Evolutionary conservation across 2,113 vertebrate genomes (phyloP), one percentile per base, ranked within the genome.

Genomic region (Chlamydotis undulata): DNA sequence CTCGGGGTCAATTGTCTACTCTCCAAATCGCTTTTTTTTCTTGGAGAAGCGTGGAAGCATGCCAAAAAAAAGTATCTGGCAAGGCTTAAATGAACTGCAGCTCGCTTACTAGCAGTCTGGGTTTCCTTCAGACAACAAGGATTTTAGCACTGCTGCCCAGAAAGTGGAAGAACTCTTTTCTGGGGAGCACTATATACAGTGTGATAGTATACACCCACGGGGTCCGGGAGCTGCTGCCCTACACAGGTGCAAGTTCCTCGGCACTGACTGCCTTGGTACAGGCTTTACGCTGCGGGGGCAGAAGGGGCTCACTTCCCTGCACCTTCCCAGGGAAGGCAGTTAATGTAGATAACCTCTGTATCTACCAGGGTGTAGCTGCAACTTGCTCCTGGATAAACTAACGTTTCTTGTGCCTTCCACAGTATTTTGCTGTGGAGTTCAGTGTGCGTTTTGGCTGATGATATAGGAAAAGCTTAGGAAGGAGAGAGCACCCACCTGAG

Each of bases 51-150:
- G 35, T 97, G 95, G 94, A 96, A 93, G 77, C 29, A 17, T 5
- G 96, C 94, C 95, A 96, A 45, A 92, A 45, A 92, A 83, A 81
- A 78, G 14, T 78, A 60, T 94, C 96, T 97, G 96, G 96, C 95
- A 96, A 89, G 77, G 94, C 89, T 95, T 96, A 95, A 96, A 97
- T 97, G 96, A 97, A 96, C 87, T 35, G 83, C 83, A 89, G 77
- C 89, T 92, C 3, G 0, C 80, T 87, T 75, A 95, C 83, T 60
- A 82, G 89, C 0, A 0, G 65, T 52, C 83, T 87, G 93, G 87
- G 50, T 37, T 96, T 84, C 71, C 89, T 79, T 89, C 57, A 75
- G 43, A 75, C 81, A 82, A 12, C 5, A 18, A 49, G 35, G 83
- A 71, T 71, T 89, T 43, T 11, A 84, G 60, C 73, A 56, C 49